Evolutionary conservation across 2,888 invertebrate genomes (phyloP), one percentile per base, ranked within the genome.

Genomic region (Caenorhabditis becei): DNA sequence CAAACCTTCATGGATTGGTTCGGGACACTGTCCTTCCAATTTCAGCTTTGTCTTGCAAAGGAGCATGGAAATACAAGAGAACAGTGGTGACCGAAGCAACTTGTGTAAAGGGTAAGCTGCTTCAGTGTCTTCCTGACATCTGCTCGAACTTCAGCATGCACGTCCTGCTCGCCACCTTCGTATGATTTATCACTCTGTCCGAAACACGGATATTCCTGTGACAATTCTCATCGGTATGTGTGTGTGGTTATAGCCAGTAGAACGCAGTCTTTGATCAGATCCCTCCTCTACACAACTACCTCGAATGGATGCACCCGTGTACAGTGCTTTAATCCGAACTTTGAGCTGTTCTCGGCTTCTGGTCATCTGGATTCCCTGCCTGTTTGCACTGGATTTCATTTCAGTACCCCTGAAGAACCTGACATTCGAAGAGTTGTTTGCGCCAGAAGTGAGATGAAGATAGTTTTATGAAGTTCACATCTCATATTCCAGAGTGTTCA

Each of bases 321-420:
- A 1, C 70, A 61, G 37, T 71, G 70, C 20, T 32, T 59, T 16
- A 28, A 71, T 18, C 41, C 70, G 4, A 53, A 61, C 26, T 37
- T 28, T 7, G 37, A 61, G 59, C 23, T 71, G 37, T 37, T 41
- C 1, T 41, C 16, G 4, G 18, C 35, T 3, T n/a, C 18, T 1
- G 70, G 70, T n/a, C 37, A 5, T 5, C 16, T 71, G n/a, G 20
- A 44, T 3, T 53, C 70, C 0, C 16, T 41, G 14, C 70, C 70
- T 4, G 70, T 71, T 16, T 71, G 70, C 28, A 61, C 61, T 41
- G 70, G 70, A 37, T 20, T 32, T 5, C n/a, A 44, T 18, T 71
- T 53, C 53, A 61, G 61, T 18, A 61, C 53, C 18, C 70, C 70
- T n/a, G 53, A 71, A 53, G 35, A 23, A 1, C 1, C 24, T 4